Evolutionary conservation across 2,797 vertebrate species (phyloP).

Genomic region (Fringilla coelebs): DNA sequence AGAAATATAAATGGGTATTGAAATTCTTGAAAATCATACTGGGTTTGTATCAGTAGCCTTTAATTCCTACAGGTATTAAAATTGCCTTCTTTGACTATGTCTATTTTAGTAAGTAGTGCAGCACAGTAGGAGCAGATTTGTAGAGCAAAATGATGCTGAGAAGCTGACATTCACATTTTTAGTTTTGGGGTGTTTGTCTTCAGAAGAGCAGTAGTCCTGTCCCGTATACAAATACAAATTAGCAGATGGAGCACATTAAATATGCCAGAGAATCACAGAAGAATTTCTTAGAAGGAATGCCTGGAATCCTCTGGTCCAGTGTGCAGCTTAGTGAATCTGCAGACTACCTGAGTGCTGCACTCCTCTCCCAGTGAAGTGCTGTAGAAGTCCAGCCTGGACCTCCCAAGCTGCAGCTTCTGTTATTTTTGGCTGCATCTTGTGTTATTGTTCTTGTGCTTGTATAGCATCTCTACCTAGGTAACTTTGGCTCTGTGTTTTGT

Average conservation of each 20-base stretch:
- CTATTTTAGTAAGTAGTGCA: neutral
- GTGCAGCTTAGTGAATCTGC: neutral
- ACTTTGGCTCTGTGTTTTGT: neutral
- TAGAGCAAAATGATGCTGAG: neutral
- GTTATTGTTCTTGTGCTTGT: neutral
- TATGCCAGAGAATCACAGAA: neutral
- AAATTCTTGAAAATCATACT: conserved; percentile 39
- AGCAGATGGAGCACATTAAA: neutral
- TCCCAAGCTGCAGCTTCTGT: neutral
- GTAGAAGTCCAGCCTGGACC: neutral
- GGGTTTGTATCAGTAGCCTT: neutral
- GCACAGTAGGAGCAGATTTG: neutral
- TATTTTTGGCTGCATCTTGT: neutral
- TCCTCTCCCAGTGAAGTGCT: neutral
- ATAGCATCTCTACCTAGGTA: neutral
- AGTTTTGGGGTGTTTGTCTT: neutral
- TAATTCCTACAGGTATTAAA: conserved; percentile 42
- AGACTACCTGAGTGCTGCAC: neutral
- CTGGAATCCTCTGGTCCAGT: neutral
- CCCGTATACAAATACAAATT: neutral
- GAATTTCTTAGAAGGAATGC: neutral
- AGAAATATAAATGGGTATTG: conserved; percentile 24
- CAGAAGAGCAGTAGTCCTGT: neutral
- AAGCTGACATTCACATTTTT: neutral
- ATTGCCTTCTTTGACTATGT: neutral